A percentile compares a stretch with the other conserved stretches of the same genome.
phyloP scores from a whole-genome alignment of 2,113 vertebrate genomes.

The Pao palembangensis region DNA sequence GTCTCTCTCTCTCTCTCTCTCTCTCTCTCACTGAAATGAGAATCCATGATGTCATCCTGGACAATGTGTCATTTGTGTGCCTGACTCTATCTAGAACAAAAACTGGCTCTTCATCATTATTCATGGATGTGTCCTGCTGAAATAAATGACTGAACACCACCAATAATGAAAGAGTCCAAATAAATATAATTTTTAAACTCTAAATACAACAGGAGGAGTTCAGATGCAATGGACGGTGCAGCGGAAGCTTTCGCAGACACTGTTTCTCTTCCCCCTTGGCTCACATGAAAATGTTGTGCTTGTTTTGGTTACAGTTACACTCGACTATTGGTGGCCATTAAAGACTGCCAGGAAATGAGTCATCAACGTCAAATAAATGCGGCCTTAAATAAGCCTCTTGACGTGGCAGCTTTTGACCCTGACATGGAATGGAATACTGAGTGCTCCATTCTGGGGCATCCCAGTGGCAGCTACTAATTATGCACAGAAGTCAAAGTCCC shows the following conservation, averaged over 20 bases:
- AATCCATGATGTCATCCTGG: conserved; percentile 48
- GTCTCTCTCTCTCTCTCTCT: no score
- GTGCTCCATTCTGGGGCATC: conserved; percentile 33
- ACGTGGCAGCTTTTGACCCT: conserved; percentile 27
- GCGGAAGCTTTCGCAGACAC: no score
- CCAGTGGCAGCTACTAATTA: conserved; percentile 57
- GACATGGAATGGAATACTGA: conserved; percentile 58
- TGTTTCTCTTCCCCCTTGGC: not conserved
- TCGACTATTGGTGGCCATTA: conserved; percentile 20
- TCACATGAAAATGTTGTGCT: conserved; percentile 26
- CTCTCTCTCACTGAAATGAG: conserved; percentile 34
- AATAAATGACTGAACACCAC: not conserved
- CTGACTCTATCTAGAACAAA: not conserved
- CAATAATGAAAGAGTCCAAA: no score
- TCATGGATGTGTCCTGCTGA: no score
- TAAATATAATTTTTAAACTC: no score
- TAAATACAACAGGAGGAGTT: no score
- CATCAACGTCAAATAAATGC: conserved; percentile 57
- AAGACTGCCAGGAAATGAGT: conserved; percentile 54
- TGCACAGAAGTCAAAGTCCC: conserved; percentile 45
- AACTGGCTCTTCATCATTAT: no score
- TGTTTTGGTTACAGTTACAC: conserved; percentile 54
- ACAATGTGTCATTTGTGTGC: conserved; percentile 56
- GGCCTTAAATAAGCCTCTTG: conserved; percentile 37
- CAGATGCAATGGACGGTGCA: no score